Conservation (phyloP, 2,113 vertebrate species). For the Corvus cornix region DNA sequence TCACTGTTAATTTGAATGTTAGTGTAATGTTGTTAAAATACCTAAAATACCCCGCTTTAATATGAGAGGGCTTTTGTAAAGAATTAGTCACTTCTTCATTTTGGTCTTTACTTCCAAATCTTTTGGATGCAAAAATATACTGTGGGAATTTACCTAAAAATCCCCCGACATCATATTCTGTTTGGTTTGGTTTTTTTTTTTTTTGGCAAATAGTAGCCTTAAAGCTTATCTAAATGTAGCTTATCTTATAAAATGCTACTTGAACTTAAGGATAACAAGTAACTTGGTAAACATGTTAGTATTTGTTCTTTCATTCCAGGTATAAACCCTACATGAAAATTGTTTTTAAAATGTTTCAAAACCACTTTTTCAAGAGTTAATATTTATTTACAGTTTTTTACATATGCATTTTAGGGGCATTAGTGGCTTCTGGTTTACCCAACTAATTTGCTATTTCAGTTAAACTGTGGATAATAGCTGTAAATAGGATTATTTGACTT, state of each 20-base stretch:
- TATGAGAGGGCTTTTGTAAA: not conserved
- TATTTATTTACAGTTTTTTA: not conserved
- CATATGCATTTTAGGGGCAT: not conserved
- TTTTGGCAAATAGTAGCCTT: not conserved
- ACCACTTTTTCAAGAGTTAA: not conserved
- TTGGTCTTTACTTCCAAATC: not conserved
- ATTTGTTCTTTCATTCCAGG: not conserved
- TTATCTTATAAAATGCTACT: not conserved
- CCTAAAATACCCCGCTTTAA: not conserved
- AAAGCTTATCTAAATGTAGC: not conserved
- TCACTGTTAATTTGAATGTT: not conserved
- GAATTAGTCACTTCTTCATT: not conserved
- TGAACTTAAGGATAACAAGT: not conserved
- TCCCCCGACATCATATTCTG: not conserved
- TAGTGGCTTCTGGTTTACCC: not conserved
- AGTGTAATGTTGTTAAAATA: not conserved
- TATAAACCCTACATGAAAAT: not conserved
- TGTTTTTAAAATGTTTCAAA: not conserved
- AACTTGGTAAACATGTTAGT: not conserved
- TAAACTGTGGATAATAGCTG: not conserved
- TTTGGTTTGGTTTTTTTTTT: not conserved
- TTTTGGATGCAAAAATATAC: not conserved
- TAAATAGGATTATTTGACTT: not conserved
- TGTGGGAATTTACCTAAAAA: not conserved
- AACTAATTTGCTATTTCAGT: not conserved